phyloP scores from a whole-genome alignment of 2,113 vertebrate species.

The Aegotheles bennettii region DNA sequence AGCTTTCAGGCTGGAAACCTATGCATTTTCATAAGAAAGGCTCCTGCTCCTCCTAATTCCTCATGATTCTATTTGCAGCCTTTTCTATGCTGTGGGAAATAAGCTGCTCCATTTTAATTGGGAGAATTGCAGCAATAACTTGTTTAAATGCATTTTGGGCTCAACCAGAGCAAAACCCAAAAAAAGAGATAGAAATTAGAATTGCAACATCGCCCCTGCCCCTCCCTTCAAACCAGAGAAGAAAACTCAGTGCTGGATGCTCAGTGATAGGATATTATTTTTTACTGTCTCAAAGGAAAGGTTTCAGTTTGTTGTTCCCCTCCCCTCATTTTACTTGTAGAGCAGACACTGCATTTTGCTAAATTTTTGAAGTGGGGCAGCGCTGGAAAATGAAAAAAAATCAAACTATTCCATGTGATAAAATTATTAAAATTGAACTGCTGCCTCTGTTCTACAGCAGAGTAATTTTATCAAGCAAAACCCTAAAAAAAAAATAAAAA shows the following conservation, averaged over 20 bases:
- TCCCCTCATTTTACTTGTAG: neutral
- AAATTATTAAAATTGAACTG: neutral
- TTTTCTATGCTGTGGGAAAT: conserved; percentile 26
- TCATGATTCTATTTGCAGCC: neutral
- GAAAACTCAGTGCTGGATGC: neutral
- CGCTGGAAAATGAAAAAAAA: neutral
- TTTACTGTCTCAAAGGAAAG: neutral
- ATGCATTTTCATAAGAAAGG: conserved; percentile 16
- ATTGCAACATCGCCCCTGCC: neutral
- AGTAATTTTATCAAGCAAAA: neutral
- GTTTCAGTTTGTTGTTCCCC: neutral
- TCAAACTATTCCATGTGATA: neutral
- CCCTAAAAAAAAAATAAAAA: neutral
- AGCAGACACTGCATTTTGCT: neutral
- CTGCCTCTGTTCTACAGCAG: neutral
- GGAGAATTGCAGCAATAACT: neutral
- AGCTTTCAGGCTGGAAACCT: neutral
- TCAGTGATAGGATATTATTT: neutral
- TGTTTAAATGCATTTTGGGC: neutral
- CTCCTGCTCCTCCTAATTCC: neutral
- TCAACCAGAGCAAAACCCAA: neutral
- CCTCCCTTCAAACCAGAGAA: neutral
- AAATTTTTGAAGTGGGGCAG: neutral
- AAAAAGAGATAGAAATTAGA: conserved; percentile 9
- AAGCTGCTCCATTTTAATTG: conserved; percentile 43